These are phyloP conservation scores for Bugulina stolonifera DNA, from an alignment of 2,888 invertebrate genomes.

Conservation along the genomic window DNA sequence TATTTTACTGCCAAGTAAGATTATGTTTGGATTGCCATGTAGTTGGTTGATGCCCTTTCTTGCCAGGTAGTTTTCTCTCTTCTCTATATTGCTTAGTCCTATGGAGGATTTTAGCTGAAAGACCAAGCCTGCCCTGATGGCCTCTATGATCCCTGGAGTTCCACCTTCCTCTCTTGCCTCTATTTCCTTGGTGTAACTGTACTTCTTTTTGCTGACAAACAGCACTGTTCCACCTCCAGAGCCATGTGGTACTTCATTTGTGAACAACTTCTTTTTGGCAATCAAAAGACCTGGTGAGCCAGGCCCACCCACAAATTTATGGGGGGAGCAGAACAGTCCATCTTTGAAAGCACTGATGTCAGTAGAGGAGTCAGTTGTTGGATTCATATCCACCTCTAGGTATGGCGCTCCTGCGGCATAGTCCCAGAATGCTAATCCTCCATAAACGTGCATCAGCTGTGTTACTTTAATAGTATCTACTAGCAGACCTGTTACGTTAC, in stretches of 20 bases:
- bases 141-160: slow-evolving; percentile 39
- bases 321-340: slow-evolving; percentile 35
- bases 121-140: slow-evolving; percentile 38
- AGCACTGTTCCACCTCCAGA: slow-evolving; percentile 40
- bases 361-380: slow-evolving; percentile 17
- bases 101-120: slow-evolving; percentile 35
- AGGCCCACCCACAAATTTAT: slow-evolving; percentile 39
- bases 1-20: slow-evolving; percentile 12
- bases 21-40: slow-evolving; percentile 50
- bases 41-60: slow-evolving; percentile 51
- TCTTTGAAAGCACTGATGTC: slow-evolving; percentile 35
- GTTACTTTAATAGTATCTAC: slow-evolving; percentile 35
- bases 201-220: slow-evolving; percentile 34
- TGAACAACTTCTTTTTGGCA: slow-evolving; percentile 37
- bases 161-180: slow-evolving; percentile 41
- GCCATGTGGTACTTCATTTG: slow-evolving; percentile 34
- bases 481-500: slow-evolving; percentile 40
- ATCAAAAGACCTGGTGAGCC: slow-evolving; percentile 37
- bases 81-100: slow-evolving; percentile 12
- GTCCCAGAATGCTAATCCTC: slow-evolving; percentile 36
- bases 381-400: slow-evolving; percentile 37
- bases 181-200: slow-evolving; percentile 34
- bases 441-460: slow-evolving; percentile 34
- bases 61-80: slow-evolving; percentile 6
- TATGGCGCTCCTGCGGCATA: slow-evolving; percentile 38